A percentile compares a stretch with the other conserved stretches of the same genome.
Evolutionary conservation across 2,888 invertebrate species (phyloP).

Genomic region (Lydus trimaculatus): DNA sequence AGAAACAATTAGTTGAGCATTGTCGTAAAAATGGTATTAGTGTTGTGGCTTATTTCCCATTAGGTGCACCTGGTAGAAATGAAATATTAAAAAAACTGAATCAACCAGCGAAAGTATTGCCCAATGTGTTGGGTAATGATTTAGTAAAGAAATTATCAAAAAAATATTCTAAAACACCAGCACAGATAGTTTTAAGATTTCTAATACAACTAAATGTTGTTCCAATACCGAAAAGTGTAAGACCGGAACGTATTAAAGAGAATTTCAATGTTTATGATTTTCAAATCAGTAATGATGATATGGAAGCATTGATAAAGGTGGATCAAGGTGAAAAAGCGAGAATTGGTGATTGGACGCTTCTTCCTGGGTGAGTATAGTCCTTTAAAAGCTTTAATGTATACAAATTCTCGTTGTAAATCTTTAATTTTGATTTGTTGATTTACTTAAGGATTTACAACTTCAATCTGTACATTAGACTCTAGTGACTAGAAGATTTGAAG

Average conservation of each 20-base stretch:
- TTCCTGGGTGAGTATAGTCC: too few species aligned
- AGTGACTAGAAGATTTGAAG: too few species aligned
- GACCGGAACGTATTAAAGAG: too few species aligned
- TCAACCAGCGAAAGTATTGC: too few species aligned
- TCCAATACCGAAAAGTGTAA: too few species aligned
- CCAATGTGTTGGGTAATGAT: constrained; percentile 14
- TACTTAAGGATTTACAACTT: too few species aligned
- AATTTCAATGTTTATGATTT: too few species aligned
- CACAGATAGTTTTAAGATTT: constrained; percentile 77
- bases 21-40: constrained; percentile 58
- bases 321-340: constrained; percentile 54
- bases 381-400: too few species aligned
- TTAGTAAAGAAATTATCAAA: constrained; percentile 26
- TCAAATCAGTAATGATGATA: constrained; percentile 54
- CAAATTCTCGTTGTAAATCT: too few species aligned
- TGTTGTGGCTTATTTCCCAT: constrained; percentile 62
- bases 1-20: constrained; percentile 25
- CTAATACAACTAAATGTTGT: too few species aligned
- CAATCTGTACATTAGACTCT: too few species aligned
- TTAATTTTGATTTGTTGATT: too few species aligned
- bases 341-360: constrained; percentile 69
- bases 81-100: constrained; percentile 47
- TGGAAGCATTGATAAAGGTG: background rate
- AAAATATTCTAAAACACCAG: constrained; percentile 62
- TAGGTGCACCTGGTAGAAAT: constrained; percentile 59